Conservation (phyloP, 2,797 vertebrate species). For the Hyperoplus lanceolatus region DNA sequence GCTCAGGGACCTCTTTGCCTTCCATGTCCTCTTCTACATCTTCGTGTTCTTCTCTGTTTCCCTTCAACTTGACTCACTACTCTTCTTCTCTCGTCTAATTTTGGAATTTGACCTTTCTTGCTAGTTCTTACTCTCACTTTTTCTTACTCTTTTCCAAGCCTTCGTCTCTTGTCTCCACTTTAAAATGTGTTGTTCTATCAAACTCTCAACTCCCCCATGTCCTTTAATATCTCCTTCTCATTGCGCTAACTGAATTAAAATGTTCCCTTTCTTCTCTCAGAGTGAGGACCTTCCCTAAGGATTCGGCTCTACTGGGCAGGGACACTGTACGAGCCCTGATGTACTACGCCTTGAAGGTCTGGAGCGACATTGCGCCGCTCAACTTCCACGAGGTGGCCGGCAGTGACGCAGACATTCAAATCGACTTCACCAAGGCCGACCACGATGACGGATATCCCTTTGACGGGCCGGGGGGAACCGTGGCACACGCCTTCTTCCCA, state of each 20-base stretch:
- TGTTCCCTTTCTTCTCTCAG: conserved; percentile 72
- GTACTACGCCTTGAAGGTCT: conserved; percentile 97
- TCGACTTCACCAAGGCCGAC: conserved; percentile 92
- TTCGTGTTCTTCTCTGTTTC: conserved; percentile 29
- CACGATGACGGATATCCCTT: conserved; percentile 92
- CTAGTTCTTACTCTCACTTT: conserved; percentile 18
- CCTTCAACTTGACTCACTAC: conserved; percentile 2
- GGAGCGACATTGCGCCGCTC: conserved; percentile 94
- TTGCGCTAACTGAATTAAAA: conserved; percentile 2
- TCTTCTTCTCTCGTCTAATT: conserved; percentile 17
- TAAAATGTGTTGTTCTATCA: conserved; percentile 25
- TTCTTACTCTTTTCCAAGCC: background rate
- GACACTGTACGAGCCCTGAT: conserved; percentile 96
- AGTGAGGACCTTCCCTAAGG: conserved; percentile 93
- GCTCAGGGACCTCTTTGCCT: background rate
- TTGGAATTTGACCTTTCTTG: background rate
- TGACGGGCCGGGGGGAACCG: conserved; percentile 93
- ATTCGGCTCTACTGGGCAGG: conserved; percentile 89
- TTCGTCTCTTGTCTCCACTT: conserved; percentile 13
- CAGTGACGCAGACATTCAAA: conserved; percentile 94
- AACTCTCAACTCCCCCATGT: background rate
- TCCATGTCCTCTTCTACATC: background rate
- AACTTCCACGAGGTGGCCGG: conserved; percentile 97
- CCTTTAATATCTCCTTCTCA: background rate
- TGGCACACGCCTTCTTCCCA: conserved; percentile 96